Evolutionary conservation across 1,140 invertebrate genomes (phyloP).

Genomic region (Hydropsyche tenuis): DNA sequence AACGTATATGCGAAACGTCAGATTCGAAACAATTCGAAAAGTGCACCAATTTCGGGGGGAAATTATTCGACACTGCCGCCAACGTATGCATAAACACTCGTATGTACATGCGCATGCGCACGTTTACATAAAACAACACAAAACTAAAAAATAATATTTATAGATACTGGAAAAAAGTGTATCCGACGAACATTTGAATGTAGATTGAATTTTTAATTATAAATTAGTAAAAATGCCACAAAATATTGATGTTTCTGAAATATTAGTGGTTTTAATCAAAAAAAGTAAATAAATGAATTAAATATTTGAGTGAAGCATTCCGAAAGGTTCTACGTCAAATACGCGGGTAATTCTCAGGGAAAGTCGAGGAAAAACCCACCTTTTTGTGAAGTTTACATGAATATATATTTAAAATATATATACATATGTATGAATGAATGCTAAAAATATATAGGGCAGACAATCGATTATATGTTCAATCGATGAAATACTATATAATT

Average conservation of each 20-base stretch:
- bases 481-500: constrained; percentile 46
- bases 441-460: constrained; percentile 50
- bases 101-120: background rate
- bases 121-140: background rate
- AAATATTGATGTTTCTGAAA: constrained; percentile 47
- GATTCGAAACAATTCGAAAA: no score
- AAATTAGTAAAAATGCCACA: constrained; percentile 47
- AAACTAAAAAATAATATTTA: constrained; percentile 34
- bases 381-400: constrained; percentile 5
- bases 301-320: constrained; percentile 30
- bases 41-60: no score
- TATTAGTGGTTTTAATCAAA: constrained; percentile 45
- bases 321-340: constrained; percentile 7
- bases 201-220: constrained; percentile 48
- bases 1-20: no score
- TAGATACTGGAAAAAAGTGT: constrained; percentile 42
- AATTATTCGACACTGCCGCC: no score
- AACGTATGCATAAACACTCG: background rate
- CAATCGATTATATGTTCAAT: constrained; percentile 52
- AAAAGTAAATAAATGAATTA: constrained; percentile 39
- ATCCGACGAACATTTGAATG: constrained; percentile 43
- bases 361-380: background rate
- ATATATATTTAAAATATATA: constrained; percentile 1
- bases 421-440: constrained; percentile 14
- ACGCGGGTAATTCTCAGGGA: constrained; percentile 3